Evolutionary conservation across 1,140 invertebrate genomes (phyloP), one percentile per base, ranked within the genome.

Genomic region (Amyelois transitella): DNA sequence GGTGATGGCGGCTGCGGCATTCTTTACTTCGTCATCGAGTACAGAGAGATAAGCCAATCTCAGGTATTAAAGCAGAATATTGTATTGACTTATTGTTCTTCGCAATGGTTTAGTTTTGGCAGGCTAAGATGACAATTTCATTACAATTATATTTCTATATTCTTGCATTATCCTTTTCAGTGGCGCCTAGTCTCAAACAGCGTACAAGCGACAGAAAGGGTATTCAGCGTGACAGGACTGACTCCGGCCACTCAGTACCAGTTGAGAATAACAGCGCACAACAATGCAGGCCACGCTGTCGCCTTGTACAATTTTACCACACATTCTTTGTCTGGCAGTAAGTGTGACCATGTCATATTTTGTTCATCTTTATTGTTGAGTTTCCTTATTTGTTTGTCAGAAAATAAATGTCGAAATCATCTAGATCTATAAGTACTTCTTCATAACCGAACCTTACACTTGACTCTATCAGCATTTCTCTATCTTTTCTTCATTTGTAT

Each of bases 1-100:
- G 93, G 93, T 21, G 95, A 96, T 69, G 95, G 95, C 2, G 96
- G 95, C 1, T 98, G 97, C 75, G 94, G 95, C 0, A 96, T 98
- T 59, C 90, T 94, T 1, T 95, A 95, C 77, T 98, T 95, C 75
- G 93, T 95, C 49, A 92, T 98, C 4, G 94, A 96, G 70, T 97
- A 96, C 77, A 90, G 90, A 75, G 89, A 85, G 79, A 79, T 88
- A 24, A 85, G 84, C 53, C 86, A 89, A 44, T 79, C 86, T 43
- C 81, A 89, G 88, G 83, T 89, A n/a, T n/a, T n/a, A n/a, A n/a
- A n/a, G n/a, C n/a, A n/a, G n/a, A n/a, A n/a, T n/a, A n/a, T n/a
- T n/a, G n/a, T n/a, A n/a, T n/a, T n/a, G n/a, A n/a, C n/a, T n/a
- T n/a, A n/a, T n/a, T n/a, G n/a, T n/a, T n/a, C n/a, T n/a, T n/a